Conservation (phyloP, 2,888 invertebrate species). For the Dinocampus coccinellae region DNA sequence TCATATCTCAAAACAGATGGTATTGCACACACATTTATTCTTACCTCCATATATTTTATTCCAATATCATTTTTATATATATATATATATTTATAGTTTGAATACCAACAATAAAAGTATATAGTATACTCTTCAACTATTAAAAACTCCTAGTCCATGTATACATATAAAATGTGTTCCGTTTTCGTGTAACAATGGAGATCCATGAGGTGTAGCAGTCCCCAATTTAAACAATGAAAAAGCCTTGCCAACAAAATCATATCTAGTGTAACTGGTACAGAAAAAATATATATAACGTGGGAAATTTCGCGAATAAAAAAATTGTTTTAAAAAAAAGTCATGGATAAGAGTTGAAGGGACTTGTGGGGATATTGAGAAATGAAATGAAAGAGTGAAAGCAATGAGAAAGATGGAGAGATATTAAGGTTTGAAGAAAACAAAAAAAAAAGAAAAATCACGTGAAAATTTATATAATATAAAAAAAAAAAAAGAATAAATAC, state of each 20-base stretch:
- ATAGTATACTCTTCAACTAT: constrained; percentile 1
- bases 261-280: not conserved
- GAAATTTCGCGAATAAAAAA: too few relatives aligned
- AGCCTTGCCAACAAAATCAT: not conserved
- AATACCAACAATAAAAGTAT: constrained; percentile 5
- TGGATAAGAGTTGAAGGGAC: too few relatives aligned
- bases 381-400: too few relatives aligned
- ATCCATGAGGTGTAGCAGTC: constrained; percentile 22
- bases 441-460: not conserved
- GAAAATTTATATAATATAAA: not conserved
- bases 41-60: not conserved
- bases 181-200: constrained; percentile 17
- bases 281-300: constrained; percentile 10
- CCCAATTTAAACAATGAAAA: constrained; percentile 14
- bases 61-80: not conserved
- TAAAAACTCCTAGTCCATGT: not conserved
- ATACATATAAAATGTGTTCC: not conserved
- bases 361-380: too few relatives aligned
- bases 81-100: constrained; percentile 10
- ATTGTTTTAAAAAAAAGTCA: too few relatives aligned
- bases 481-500: not conserved
- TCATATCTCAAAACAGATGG: not conserved
- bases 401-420: too few relatives aligned
- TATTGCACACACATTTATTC: too few relatives aligned
- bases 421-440: too few relatives aligned